These are phyloP conservation scores for Ptychodera flava DNA, from an alignment of 35 echinoderm and acorn worm species.

Conservation along the genomic window DNA sequence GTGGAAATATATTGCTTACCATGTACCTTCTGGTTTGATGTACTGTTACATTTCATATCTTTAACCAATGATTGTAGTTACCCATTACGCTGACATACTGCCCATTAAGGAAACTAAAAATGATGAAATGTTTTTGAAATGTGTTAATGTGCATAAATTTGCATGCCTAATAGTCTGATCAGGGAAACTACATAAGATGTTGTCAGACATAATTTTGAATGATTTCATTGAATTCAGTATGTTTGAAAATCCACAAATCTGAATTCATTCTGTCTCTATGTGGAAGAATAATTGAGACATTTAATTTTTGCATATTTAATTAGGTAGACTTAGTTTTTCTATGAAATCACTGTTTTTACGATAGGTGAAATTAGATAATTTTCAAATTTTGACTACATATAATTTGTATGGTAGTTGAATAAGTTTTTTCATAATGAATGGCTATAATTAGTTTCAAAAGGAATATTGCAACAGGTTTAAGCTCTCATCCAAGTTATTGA, in stretches of 20 bases:
- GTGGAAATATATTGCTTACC: too few species aligned
- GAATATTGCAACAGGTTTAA: too few species aligned
- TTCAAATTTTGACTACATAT: background rate
- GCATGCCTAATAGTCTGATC: too few species aligned
- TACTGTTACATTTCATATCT: too few species aligned
- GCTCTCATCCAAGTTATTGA: too few species aligned
- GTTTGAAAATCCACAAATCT: background rate
- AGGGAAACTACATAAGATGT: background rate
- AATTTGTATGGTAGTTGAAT: too few species aligned
- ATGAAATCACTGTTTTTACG: background rate
- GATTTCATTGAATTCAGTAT: background rate
- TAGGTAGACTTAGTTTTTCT: background rate
- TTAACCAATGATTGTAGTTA: background rate
- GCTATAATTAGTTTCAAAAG: background rate
- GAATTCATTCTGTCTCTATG: background rate
- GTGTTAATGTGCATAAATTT: background rate
- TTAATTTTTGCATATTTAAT: background rate
- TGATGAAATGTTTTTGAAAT: background rate
- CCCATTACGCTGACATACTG: background rate
- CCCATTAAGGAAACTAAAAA: background rate
- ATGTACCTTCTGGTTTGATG: too few species aligned
- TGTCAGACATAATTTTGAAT: background rate
- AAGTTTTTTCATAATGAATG: background rate
- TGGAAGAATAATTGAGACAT: background rate
- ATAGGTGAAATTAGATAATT: background rate